A percentile compares a stretch with the other conserved stretches of the same genome.
phyloP scores from a whole-genome alignment of 2,888 invertebrate species.

The Ditylenchus weischeri region DNA sequence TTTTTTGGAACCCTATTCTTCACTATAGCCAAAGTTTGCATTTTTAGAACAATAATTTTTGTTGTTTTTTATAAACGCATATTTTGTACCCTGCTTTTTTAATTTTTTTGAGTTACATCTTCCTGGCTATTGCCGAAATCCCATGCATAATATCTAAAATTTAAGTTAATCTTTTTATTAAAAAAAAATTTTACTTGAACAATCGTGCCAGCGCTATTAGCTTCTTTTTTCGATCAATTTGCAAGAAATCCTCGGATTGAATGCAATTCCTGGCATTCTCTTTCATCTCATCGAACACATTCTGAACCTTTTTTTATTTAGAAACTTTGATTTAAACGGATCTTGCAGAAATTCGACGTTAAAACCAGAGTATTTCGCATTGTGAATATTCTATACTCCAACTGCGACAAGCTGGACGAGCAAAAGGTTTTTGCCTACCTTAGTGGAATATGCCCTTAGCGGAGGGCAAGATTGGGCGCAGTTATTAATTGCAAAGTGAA shows the following conservation, averaged over 20 bases:
- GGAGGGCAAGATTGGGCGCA: constrained; percentile 63
- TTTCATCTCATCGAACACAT: constrained; percentile 29
- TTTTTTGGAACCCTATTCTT: too few relatives aligned
- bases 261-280: constrained; percentile 49
- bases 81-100: too few relatives aligned
- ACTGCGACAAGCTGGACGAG: too few relatives aligned
- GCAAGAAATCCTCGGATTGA: constrained; percentile 60
- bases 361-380: too few relatives aligned
- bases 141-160: neutral
- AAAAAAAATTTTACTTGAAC: constrained; percentile 58
- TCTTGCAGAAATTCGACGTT: constrained; percentile 28
- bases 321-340: neutral
- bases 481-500: constrained; percentile 63
- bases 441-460: constrained; percentile 61
- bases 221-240: constrained; percentile 58
- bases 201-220: constrained; percentile 60
- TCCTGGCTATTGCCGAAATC: constrained; percentile 1
- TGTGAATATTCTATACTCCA: too few relatives aligned
- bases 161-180: constrained; percentile 8
- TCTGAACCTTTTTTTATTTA: constrained; percentile 26
- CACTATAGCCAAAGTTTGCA: too few relatives aligned
- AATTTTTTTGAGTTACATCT: neutral
- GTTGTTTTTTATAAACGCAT: too few relatives aligned
- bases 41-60: too few relatives aligned
- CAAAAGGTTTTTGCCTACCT: constrained; percentile 43